Base-by-base conservation (phyloP, 2,113 vertebrate species). In the Amazona vittata region DNA sequence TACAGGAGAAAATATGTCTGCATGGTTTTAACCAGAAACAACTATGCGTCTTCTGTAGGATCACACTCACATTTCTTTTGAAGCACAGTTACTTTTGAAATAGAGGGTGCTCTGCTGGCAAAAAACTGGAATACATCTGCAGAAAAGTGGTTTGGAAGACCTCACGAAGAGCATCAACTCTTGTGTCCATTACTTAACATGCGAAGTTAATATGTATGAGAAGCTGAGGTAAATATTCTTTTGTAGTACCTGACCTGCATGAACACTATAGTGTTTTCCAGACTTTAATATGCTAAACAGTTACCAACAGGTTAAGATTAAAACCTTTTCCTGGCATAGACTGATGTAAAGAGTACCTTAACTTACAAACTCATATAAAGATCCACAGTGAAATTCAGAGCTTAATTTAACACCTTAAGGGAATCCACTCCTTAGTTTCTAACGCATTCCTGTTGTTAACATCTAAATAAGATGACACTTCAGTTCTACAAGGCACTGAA, bases 361-460 rank as follows among this genome's bases (percentile, higher is more conserved):
- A 63, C 6, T 76, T 59, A 63, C 3, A 89, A 76, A 59, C 28
- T 49, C 24, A 43, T 65, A 24, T 79, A 16, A 71, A 73, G 16
- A 80, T 28, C 46, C n/a, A 52, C 24, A 85, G n/a, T 62, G 43
- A 79, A 63, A 88, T 67, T 52, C 24, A 53, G 39, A 83, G 11
- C 19, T 68, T 63, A 69, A 10, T 53, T 83, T 68, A 76, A 76
- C 28, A 77, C 33, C 10, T 3, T 4, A 49, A 64, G 39, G 52
- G 53, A 74, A 74, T 43, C 35, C 43, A 81, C 49, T 86, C n/a
- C 28, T 43, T 44, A 15, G 49, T 73, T 89, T 91, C 59, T 59
- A 60, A 55, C 11, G 25, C 0, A 1, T 60, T 64, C 9, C 24
- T 20, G 13, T 2, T 21, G 9, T 33, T 24, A 26, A 43, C 11